Percentiles rank a stretch among this genome's conserved stretches.
Evolutionary conservation across 2,113 vertebrate genomes (phyloP).

Genomic region (Prunella fulvescens): DNA sequence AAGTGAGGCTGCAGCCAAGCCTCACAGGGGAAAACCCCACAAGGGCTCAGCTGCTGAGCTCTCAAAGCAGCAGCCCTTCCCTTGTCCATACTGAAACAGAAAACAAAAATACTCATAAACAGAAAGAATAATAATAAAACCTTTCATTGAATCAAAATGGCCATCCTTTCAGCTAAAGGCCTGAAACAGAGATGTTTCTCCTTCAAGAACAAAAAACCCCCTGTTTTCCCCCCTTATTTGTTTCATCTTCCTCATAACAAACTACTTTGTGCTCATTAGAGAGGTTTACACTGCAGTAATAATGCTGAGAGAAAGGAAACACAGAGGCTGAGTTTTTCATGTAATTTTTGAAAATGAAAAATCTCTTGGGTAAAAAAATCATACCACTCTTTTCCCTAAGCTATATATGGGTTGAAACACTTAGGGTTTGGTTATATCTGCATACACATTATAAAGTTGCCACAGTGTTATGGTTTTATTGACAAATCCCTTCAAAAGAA

Average conservation of each 20-base stretch:
- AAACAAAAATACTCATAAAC: not conserved
- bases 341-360: not conserved
- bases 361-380: not conserved
- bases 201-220: not conserved
- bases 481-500: conserved; percentile 47
- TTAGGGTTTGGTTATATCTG: not conserved
- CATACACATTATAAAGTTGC: not conserved
- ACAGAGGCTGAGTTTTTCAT: not conserved
- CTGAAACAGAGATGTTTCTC: not conserved
- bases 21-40: not conserved
- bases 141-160: not conserved
- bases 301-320: not conserved
- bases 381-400: not conserved
- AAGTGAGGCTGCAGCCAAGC: not conserved
- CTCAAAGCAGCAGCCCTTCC: not conserved
- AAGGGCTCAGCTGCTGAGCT: not conserved
- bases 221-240: not conserved
- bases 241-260: not conserved
- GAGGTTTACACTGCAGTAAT: not conserved
- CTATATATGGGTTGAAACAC: not conserved
- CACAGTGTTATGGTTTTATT: not conserved
- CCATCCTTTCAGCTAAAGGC: not conserved
- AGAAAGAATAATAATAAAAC: not conserved
- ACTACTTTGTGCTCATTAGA: not conserved
- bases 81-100: not conserved